A percentile compares a stretch with the other conserved stretches of the same genome.
These are phyloP conservation scores for Lordiphosa collinella DNA, from an alignment of 1,140 invertebrate genomes.

Conservation along the genomic window DNA sequence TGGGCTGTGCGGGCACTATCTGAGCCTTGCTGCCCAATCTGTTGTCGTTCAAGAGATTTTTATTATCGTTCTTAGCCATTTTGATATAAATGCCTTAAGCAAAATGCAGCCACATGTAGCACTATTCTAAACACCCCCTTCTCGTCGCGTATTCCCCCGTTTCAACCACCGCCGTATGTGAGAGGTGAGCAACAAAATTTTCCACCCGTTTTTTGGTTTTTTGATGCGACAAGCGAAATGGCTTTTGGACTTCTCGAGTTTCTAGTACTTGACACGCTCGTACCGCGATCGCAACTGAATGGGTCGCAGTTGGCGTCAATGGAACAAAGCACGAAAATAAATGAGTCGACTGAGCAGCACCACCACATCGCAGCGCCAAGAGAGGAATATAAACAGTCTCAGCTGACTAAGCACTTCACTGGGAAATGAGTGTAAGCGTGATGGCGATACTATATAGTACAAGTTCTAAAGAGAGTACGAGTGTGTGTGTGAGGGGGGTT, in stretches of 20 bases:
- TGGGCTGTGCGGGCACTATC: constrained; percentile 84
- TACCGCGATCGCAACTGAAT: constrained; percentile 68
- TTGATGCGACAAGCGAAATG: neutral
- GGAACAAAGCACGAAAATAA: constrained; percentile 57
- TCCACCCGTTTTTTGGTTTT: constrained; percentile 58
- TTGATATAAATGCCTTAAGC: constrained; percentile 19
- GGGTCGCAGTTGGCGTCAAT: constrained; percentile 34
- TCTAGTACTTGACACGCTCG: constrained; percentile 54
- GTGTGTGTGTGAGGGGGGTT: too few species aligned
- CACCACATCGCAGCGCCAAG: neutral
- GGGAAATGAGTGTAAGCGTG: too few species aligned
- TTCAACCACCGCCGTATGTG: constrained; percentile 56
- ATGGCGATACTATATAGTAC: too few species aligned
- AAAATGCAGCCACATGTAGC: constrained; percentile 35
- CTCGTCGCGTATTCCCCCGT: constrained; percentile 16
- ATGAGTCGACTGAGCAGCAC: constrained; percentile 16
- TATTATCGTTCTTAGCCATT: constrained; percentile 79
- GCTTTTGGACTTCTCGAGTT: constrained; percentile 15
- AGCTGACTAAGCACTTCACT: neutral
- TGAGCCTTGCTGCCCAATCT: constrained; percentile 75
- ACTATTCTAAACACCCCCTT: constrained; percentile 5
- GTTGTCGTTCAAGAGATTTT: constrained; percentile 80
- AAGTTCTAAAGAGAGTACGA: too few species aligned
- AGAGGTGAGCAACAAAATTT: constrained; percentile 51
- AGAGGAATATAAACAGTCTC: constrained; percentile 5